phyloP scores from a whole-genome alignment of 2,888 invertebrate species.

The Caenorhabditis angaria region DNA sequence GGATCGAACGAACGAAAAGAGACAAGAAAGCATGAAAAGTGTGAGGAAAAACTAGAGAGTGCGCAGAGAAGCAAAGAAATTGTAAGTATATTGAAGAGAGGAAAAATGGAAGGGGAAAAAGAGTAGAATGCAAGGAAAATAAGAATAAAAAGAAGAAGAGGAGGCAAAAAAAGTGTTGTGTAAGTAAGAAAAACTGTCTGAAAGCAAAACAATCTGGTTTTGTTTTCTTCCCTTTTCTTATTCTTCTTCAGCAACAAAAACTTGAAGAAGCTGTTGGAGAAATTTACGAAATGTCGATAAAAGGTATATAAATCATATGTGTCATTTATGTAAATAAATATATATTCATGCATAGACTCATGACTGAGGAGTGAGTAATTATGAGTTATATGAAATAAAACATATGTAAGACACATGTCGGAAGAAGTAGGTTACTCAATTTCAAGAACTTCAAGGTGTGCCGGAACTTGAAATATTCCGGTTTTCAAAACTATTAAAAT shows the following conservation, averaged over 20 bases:
- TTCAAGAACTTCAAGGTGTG: too few species aligned
- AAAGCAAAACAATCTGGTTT: neutral
- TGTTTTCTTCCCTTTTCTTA: neutral
- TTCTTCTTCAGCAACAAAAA: conserved; percentile 12
- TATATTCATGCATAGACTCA: too few species aligned
- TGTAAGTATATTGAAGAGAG: neutral
- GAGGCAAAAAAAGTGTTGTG: neutral
- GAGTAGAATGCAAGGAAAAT: neutral
- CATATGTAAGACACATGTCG: too few species aligned
- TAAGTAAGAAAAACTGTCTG: neutral
- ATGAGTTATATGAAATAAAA: too few species aligned
- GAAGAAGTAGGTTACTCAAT: too few species aligned
- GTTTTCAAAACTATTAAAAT: too few species aligned
- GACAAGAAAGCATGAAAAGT: conserved; percentile 2
- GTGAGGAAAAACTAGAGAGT: neutral
- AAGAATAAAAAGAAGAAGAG: conserved; percentile 10
- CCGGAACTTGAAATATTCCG: too few species aligned
- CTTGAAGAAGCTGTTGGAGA: neutral
- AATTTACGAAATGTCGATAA: conserved; percentile 13
- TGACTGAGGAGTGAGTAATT: too few species aligned
- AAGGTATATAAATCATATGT: neutral
- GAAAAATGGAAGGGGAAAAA: conserved; percentile 9
- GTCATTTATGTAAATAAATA: too few species aligned
- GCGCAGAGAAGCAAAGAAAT: neutral
- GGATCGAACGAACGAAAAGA: conserved; percentile 5